Evolutionary conservation across 2,113 vertebrate genomes (phyloP), one percentile per base, ranked within the genome.

Genomic region (Cochlearius cochlearius): DNA sequence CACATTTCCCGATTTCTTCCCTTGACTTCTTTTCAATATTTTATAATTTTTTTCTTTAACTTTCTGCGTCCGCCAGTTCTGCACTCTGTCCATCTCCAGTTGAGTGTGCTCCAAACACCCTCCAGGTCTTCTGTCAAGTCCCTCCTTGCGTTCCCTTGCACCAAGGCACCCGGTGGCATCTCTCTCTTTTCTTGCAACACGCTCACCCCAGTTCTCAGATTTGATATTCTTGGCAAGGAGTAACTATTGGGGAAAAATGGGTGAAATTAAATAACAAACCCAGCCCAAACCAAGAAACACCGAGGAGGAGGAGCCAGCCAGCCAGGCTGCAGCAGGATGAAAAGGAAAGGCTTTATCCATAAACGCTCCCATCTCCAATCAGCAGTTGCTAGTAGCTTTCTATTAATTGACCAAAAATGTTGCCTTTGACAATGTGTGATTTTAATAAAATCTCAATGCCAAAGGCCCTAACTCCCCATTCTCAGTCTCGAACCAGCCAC

Each of bases 191-290:
- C 71, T 80, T 73, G 67, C 63, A 84, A 53, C 27, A 53, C 3
- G 0, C 32, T 85, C 13, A 2, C 15, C 34, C 9, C 23, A 13
- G 22, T n/a, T 80, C 59, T 86, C 89, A 88, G 50, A 59, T 91
- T 72, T 94, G 3, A 86, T 96, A 59, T 72, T 94, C 27, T 80
- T 89, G 83, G 92, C 88, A 91, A 71, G 41, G 14, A 88, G 21
- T 4, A 79, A 55, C 53, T 59, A 53, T 1, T 2, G 3, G 12
- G 34, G 11, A 15, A 52, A 59, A 76, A 29, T 3, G 23, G 76
- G 72, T 39, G 8, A 91, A 75, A 91, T 60, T 32, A 86, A 77
- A 20, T 50, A 87, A 76, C 62, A 81, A 82, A 72, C 23, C 27
- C 18, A 29, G 64, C 79, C 47, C 86, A 92, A 86, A 91, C 50